Conservation (phyloP, 2,888 invertebrate species). For the Himalopsyche anomala region DNA sequence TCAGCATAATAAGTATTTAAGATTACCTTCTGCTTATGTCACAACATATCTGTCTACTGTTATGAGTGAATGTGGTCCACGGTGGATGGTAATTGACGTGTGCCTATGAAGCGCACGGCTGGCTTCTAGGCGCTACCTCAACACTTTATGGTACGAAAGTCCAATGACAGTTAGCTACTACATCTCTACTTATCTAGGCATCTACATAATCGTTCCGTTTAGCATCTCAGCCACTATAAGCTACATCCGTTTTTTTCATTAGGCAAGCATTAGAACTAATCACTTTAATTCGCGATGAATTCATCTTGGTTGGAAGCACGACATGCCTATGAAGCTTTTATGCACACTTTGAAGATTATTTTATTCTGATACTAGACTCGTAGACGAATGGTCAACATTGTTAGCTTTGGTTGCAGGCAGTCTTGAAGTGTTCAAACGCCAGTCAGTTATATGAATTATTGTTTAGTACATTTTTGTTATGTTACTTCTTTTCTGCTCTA, state of each 20-base stretch:
- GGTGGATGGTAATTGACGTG: neutral
- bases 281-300: neutral
- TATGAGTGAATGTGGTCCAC: neutral
- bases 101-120: neutral
- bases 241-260: neutral
- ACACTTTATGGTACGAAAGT: slow-evolving; percentile 26
- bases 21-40: slow-evolving; percentile 25
- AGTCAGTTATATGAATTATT: no score
- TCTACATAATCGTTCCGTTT: neutral
- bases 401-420: no score
- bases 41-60: neutral
- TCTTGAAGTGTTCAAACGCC: no score
- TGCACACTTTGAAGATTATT: no score
- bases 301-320: no score
- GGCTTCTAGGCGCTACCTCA: slow-evolving; percentile 8
- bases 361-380: no score
- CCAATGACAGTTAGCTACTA: slow-evolving; percentile 1
- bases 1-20: neutral
- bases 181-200: slow-evolving; percentile 12
- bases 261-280: neutral
- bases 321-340: no score
- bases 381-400: no score
- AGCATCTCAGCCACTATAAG: neutral
- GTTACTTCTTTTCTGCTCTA: no score
- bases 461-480: no score